Evolutionary conservation across 2,797 vertebrate species (phyloP).

Genomic region (Scolopax rusticola): DNA sequence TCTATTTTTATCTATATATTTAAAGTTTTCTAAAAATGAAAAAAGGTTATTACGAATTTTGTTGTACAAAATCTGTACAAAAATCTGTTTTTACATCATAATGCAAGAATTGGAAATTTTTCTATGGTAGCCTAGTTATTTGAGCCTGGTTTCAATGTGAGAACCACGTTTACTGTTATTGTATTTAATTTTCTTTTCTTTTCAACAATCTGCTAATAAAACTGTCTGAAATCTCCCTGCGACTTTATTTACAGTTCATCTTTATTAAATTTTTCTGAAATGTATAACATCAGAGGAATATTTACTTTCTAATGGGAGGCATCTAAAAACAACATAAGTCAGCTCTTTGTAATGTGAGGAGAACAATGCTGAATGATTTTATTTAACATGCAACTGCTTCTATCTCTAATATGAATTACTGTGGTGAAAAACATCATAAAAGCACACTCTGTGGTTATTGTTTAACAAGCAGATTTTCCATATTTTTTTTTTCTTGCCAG

Average conservation of each 20-base stretch:
- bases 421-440: slow-evolving; percentile 85
- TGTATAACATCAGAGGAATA: slow-evolving; percentile 80
- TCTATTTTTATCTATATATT: slow-evolving; percentile 91
- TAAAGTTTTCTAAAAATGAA: slow-evolving; percentile 90
- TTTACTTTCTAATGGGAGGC: slow-evolving; percentile 86
- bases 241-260: slow-evolving; percentile 83
- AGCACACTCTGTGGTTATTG: slow-evolving; percentile 86
- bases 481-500: slow-evolving; percentile 85
- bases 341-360: slow-evolving; percentile 82
- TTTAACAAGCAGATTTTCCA: slow-evolving; percentile 89
- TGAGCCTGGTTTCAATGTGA: slow-evolving; percentile 87
- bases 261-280: slow-evolving; percentile 84
- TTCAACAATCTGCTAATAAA: slow-evolving; percentile 90
- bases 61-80: slow-evolving; percentile 88
- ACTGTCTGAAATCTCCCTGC: slow-evolving; percentile 85
- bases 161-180: slow-evolving; percentile 85
- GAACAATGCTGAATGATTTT: slow-evolving; percentile 85
- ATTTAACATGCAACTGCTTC: slow-evolving; percentile 86
- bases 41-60: slow-evolving; percentile 87
- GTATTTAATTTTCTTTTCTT: slow-evolving; percentile 89
- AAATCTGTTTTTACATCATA: slow-evolving; percentile 89
- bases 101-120: slow-evolving; percentile 87
- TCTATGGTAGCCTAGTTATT: slow-evolving; percentile 87
- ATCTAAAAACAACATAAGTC: slow-evolving; percentile 86
- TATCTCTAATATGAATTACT: slow-evolving; percentile 87